These are phyloP conservation scores for Rhagonycha lutea DNA, from an alignment of 2,888 invertebrate species.

Conservation along the genomic window DNA sequence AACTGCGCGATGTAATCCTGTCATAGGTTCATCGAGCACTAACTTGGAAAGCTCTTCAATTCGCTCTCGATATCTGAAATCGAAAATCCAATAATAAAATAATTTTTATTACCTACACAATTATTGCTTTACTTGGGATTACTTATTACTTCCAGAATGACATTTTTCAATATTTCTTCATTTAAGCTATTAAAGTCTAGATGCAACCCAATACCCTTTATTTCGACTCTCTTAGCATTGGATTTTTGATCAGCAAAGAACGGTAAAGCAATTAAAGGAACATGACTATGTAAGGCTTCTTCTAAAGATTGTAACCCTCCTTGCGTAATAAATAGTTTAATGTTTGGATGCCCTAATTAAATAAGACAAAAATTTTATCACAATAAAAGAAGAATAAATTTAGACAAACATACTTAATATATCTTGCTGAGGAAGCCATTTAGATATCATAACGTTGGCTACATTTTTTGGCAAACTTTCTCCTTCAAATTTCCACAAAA, in stretches of 20 bases:
- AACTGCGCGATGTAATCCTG: not conserved
- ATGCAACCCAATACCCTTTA: not conserved
- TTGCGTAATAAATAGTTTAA: not conserved
- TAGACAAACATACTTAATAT: constrained; percentile 50
- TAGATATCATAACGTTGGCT: constrained; percentile 50
- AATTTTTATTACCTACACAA: not conserved
- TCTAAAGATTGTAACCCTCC: constrained; percentile 20
- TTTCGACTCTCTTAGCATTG: not conserved
- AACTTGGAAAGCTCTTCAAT: not conserved
- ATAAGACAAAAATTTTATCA: no score
- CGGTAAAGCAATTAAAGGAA: not conserved
- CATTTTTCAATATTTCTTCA: not conserved
- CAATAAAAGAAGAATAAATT: not conserved
- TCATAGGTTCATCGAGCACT: not conserved
- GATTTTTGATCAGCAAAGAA: not conserved
- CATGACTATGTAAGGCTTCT: not conserved
- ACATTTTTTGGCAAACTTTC: constrained; percentile 44
- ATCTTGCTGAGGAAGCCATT: constrained; percentile 55
- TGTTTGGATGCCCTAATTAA: not conserved
- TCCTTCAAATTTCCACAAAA: constrained; percentile 55
- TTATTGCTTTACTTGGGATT: not conserved
- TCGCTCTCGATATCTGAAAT: not conserved
- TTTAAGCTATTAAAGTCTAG: not conserved
- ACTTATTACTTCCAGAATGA: not conserved
- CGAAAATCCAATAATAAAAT: not conserved